Evolutionary conservation across 2,888 invertebrate genomes (phyloP), one percentile per base, ranked within the genome.

Genomic region (Drosophila sordidula): DNA sequence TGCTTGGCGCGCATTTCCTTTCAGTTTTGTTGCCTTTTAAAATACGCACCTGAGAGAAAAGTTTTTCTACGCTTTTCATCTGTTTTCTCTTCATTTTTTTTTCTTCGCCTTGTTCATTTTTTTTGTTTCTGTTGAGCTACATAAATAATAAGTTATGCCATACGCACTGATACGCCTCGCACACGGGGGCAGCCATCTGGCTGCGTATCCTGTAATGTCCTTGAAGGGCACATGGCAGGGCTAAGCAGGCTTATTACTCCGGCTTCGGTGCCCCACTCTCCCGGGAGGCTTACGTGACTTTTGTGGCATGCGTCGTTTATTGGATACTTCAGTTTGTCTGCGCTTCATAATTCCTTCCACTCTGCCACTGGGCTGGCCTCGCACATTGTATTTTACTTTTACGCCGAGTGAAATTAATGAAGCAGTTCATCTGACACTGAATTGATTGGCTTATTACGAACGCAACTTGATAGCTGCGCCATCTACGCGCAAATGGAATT

Each of bases 401-500:
- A 16, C 45, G 46, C 47, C 80, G 64, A 78, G 69, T 75, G 75
- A 86, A 84, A 84, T 84, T 84, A 84, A 84, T 84, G 83, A 84
- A 84, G 83, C 84, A 84, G 87, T 84, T 86, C 85, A 87, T 80
- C 85, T 78, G 82, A 85, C 85, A 85, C 85, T 82, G 87, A 85
- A 85, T 87, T 85, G 85, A 85, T 85, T 87, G 85, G 85, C 87
- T 85, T 85, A 85, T 87, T 87, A 76, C 79, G 61, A 68, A 64
- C 72, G 67, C 72, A 81, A 76, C 70, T 83, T 74, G 82, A 81
- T 74, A 71, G 78, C 70, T 49, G 63, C 59, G 3, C 51, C 4
- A 29, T 8, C 29, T 9, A 29, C 46, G 34, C 46, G 29, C 59
- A 70, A 70, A 74, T 77, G 77, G 64, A 75, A 75, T 75, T 64